Evolutionary conservation across 2,797 vertebrate species (phyloP).

Genomic region (Astyanax mexicanus): DNA sequence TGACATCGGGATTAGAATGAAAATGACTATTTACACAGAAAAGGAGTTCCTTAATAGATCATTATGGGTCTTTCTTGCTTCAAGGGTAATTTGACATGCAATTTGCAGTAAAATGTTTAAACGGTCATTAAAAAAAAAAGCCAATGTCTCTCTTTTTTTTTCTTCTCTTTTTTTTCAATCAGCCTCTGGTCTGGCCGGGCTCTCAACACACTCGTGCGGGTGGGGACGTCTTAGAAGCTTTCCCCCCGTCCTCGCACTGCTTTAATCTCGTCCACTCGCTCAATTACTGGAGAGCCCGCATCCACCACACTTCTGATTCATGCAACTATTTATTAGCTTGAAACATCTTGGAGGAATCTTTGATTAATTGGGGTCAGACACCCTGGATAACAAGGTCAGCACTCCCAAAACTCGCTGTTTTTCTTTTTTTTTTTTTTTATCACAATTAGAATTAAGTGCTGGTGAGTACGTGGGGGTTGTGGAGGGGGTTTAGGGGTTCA

Average conservation of each 20-base stretch:
- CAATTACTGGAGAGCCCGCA: conserved; percentile 73
- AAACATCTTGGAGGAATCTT: conserved; percentile 87
- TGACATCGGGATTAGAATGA: conserved; percentile 62
- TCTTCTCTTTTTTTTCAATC: conserved; percentile 64
- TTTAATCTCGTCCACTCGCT: conserved; percentile 71
- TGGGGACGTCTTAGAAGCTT: conserved; percentile 61
- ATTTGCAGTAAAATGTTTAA: conserved; percentile 72
- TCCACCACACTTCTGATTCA: conserved; percentile 73
- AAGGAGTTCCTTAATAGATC: conserved; percentile 62
- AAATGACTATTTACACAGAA: conserved; percentile 75
- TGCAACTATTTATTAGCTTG: conserved; percentile 85
- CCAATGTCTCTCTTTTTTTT: conserved; percentile 49
- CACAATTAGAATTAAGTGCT: conserved; percentile 89
- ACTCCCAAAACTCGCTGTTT: conserved; percentile 78
- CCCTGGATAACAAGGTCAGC: conserved; percentile 90
- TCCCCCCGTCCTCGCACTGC: conserved; percentile 55
- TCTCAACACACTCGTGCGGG: conserved; percentile 65
- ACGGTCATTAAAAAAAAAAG: conserved; percentile 56
- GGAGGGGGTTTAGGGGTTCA: conserved; percentile 40
- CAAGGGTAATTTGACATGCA: conserved; percentile 75
- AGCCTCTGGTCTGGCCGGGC: conserved; percentile 60
- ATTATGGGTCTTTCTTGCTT: conserved; percentile 70
- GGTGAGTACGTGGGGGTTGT: conserved; percentile 57
- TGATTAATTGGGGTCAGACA: conserved; percentile 95
- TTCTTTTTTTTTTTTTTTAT: conserved; percentile 86